phyloP scores from a whole-genome alignment of 2,113 vertebrate species.

The Oxygymnocypris stewartii region DNA sequence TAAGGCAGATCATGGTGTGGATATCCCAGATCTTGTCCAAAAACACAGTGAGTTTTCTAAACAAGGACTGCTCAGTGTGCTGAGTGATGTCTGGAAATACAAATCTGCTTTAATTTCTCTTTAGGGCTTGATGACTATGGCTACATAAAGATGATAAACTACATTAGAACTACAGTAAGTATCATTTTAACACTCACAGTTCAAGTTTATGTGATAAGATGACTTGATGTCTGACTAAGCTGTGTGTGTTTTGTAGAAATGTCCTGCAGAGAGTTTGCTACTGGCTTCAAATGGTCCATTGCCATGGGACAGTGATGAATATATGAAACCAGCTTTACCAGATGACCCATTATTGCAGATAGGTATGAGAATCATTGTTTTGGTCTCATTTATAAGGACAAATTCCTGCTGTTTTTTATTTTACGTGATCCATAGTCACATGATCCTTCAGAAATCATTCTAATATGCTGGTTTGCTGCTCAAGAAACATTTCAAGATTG shows the following conservation, averaged over 20 bases:
- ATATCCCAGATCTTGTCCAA: conserved; percentile 73
- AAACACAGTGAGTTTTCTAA: conserved; percentile 77
- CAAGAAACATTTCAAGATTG: not conserved
- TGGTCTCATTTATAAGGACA: not conserved
- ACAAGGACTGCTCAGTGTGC: not conserved
- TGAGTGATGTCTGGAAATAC: not conserved
- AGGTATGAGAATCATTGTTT: conserved; percentile 75
- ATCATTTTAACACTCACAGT: not conserved
- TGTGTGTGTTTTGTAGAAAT: conserved; percentile 75
- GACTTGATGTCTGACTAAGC: not conserved
- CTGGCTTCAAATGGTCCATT: conserved; percentile 68
- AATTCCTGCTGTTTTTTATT: not conserved
- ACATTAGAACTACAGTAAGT: conserved; percentile 85
- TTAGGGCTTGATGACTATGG: conserved; percentile 93
- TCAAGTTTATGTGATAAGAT: not conserved
- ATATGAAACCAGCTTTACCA: conserved; percentile 83
- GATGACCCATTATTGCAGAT: conserved; percentile 92
- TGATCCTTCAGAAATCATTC: not conserved
- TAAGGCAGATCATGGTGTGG: conserved; percentile 79
- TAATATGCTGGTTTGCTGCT: not conserved
- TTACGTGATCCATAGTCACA: not conserved
- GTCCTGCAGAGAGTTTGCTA: conserved; percentile 73
- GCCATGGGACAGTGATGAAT: conserved; percentile 90
- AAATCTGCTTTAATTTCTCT: conserved; percentile 21
- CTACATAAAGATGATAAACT: conserved; percentile 95